These are phyloP conservation scores for Pogonocichla stellata DNA, from an alignment of 2,113 vertebrate genomes.

Conservation along the genomic window DNA sequence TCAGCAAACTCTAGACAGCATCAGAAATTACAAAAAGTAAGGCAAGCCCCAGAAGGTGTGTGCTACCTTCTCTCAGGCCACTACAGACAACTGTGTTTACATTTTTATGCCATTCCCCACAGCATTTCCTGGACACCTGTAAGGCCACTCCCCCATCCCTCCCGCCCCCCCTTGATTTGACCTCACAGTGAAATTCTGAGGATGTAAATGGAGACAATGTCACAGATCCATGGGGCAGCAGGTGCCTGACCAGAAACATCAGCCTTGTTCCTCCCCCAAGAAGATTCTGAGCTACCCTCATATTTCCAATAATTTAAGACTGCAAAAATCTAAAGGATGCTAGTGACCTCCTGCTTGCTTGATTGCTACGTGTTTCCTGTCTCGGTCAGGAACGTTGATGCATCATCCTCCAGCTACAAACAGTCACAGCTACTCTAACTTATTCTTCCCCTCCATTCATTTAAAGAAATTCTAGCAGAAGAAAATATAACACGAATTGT, in stretches of 20 bases:
- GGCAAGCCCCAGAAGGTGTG: background rate
- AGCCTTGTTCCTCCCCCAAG: background rate
- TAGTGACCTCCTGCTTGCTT: background rate
- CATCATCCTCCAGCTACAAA: background rate
- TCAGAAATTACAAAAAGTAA: background rate
- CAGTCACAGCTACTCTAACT: background rate
- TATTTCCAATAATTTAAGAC: background rate
- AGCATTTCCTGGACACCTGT: background rate
- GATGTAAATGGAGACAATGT: background rate
- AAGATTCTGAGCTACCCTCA: background rate
- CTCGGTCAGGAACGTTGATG: fast-evolving
- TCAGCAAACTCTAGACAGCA: background rate
- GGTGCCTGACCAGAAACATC: background rate
- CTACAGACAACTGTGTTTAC: background rate
- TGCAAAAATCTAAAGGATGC: fast-evolving
- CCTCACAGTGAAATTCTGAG: background rate
- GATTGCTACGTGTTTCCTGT: background rate
- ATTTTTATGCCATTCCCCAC: background rate
- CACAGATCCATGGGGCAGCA: background rate
- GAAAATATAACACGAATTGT: background rate
- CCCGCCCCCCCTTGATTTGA: background rate
- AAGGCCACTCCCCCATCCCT: background rate
- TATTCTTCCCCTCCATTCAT: background rate
- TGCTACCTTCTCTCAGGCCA: background rate
- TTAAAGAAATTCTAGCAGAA: background rate